A percentile compares a stretch with the other conserved stretches of the same genome.
Conservation (phyloP, 2,888 invertebrate genomes). For the Fragum fragum region DNA sequence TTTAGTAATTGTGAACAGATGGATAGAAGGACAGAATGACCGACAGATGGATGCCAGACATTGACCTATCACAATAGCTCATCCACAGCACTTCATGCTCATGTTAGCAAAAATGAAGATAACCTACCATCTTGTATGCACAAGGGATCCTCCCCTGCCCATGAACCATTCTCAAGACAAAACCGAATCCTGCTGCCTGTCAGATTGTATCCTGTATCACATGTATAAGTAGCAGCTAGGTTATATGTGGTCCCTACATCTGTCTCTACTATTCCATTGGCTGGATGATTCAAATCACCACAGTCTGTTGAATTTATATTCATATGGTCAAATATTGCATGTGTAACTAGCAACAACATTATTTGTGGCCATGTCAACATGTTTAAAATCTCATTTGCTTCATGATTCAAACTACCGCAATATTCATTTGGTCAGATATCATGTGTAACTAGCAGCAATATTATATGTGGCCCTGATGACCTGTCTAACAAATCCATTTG, state of each 20-base stretch:
- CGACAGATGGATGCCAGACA: not conserved
- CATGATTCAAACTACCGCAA: too few relatives aligned
- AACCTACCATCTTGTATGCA: slow-evolving; percentile 33
- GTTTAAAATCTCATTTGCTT: too few relatives aligned
- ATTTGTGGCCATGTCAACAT: too few relatives aligned
- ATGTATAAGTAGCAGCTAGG: slow-evolving; percentile 41
- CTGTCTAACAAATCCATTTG: slow-evolving; percentile 39
- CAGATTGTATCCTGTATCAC: slow-evolving; percentile 41
- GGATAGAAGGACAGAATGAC: too few relatives aligned
- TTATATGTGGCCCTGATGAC: slow-evolving; percentile 28
- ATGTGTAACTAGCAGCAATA: too few relatives aligned
- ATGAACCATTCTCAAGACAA: slow-evolving; percentile 42
- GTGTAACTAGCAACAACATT: too few relatives aligned
- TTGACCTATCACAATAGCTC: too few relatives aligned
- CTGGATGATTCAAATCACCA: slow-evolving; percentile 32
- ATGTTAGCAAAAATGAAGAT: not conserved
- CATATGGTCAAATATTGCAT: too few relatives aligned
- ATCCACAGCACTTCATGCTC: not conserved
- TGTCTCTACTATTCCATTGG: slow-evolving; percentile 36
- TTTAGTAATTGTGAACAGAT: too few relatives aligned
- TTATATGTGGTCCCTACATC: slow-evolving; percentile 45
- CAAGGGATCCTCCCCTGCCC: slow-evolving; percentile 36
- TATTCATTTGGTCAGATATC: too few relatives aligned
- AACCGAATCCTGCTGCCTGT: slow-evolving; percentile 32
- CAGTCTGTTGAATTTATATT: slow-evolving; percentile 34